These are phyloP conservation scores for Ferrisia virgata DNA, from an alignment of 2,888 invertebrate genomes.

Conservation along the genomic window DNA sequence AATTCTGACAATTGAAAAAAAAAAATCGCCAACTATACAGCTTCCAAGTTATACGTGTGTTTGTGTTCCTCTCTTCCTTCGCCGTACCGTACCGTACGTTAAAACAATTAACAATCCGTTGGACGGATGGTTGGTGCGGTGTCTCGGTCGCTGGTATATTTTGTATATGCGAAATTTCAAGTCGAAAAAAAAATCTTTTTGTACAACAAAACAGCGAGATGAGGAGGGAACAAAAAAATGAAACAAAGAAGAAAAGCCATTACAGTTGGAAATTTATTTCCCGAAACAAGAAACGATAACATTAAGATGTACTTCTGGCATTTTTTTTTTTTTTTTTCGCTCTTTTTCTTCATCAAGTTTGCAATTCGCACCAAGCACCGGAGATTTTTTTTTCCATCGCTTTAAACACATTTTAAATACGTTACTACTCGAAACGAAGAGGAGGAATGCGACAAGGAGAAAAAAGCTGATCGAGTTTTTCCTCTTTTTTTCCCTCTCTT, in stretches of 20 bases:
- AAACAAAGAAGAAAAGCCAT: not conserved
- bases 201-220: not conserved
- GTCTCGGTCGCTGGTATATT: not conserved
- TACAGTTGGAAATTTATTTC: conserved; percentile 1
- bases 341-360: not conserved
- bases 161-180: not conserved
- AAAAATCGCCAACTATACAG: no score
- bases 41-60: no score
- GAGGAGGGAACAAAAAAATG: no score
- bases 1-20: not conserved
- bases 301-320: not conserved
- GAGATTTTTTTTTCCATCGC: not conserved
- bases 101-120: conserved; percentile 2
- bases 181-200: not conserved
- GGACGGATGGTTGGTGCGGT: not conserved
- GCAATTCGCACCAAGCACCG: not conserved
- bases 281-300: conserved; percentile 28
- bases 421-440: not conserved
- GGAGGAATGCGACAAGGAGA: not conserved
- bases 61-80: not conserved
- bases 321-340: not conserved
- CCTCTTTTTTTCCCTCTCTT: not conserved
- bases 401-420: conserved; percentile 9
- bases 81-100: no score
- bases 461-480: not conserved